Evolutionary conservation across 2,888 invertebrate genomes (phyloP).

Genomic region (Oligia latruncula): DNA sequence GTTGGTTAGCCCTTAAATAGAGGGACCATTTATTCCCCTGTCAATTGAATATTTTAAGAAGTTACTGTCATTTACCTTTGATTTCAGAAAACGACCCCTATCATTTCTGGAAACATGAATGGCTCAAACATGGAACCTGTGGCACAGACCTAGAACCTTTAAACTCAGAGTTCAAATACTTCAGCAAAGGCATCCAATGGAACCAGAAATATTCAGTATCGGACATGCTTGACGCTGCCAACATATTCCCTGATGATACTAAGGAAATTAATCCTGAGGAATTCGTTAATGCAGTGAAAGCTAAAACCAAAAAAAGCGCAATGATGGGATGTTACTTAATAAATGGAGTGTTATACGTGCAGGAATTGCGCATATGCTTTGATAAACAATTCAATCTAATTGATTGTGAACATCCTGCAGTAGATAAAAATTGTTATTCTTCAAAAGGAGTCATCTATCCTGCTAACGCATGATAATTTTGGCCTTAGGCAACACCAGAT

Average conservation of each 20-base stretch:
- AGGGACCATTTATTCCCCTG: neutral
- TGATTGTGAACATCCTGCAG: constrained; percentile 70
- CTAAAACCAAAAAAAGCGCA: constrained; percentile 3
- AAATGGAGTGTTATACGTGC: constrained; percentile 86
- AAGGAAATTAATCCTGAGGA: neutral
- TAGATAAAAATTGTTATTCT: neutral
- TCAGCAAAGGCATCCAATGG: constrained; percentile 35
- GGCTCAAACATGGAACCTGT: constrained; percentile 31
- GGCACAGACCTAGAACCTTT: constrained; percentile 2
- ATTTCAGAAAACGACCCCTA: constrained; percentile 4
- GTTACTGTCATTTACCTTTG: neutral
- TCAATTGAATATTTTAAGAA: neutral
- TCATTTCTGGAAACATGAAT: constrained; percentile 36
- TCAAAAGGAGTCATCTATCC: neutral
- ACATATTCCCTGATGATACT: constrained; percentile 7
- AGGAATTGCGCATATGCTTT: constrained; percentile 93
- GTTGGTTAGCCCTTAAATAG: neutral
- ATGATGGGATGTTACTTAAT: neutral
- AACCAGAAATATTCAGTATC: constrained; percentile 13
- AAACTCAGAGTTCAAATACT: constrained; percentile 30
- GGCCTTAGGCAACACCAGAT: neutral
- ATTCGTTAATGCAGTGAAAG: constrained; percentile 15
- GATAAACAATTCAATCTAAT: constrained; percentile 91
- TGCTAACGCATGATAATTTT: neutral
- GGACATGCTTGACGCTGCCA: constrained; percentile 6